A percentile compares a stretch with the other conserved stretches of the same genome.
phyloP scores from a whole-genome alignment of 2,113 vertebrate genomes.

The Tupaia chinensis region DNA sequence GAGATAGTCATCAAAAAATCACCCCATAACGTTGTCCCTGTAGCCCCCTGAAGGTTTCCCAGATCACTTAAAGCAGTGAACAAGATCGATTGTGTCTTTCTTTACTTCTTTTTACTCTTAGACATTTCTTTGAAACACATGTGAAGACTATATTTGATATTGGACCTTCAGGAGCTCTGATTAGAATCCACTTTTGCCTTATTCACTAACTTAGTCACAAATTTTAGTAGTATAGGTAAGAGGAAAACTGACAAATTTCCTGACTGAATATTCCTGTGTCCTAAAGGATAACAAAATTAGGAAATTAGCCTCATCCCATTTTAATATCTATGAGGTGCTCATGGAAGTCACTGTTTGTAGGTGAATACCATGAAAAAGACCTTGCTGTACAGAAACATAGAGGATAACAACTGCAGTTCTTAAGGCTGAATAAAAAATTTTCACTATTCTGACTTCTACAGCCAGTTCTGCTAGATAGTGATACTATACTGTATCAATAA shows the following conservation, averaged over 20 bases:
- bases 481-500: background rate
- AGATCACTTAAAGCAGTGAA: background rate
- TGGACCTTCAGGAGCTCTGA: background rate
- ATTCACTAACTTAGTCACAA: slow-evolving; percentile 6
- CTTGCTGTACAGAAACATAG: background rate
- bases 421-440: background rate
- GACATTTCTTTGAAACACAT: background rate
- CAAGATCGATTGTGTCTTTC: background rate
- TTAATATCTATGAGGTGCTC: slow-evolving; percentile 26
- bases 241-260: background rate
- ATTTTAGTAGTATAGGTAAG: background rate
- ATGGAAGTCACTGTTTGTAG: background rate
- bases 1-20: background rate
- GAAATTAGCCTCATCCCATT: background rate
- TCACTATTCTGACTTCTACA: background rate
- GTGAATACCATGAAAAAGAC: background rate
- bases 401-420: background rate
- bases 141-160: background rate
- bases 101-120: slow-evolving; percentile 13
- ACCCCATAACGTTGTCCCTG: background rate
- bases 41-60: background rate
- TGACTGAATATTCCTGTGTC: no score
- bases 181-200: background rate
- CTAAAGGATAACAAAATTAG: background rate
- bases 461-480: background rate